Evolutionary conservation across 2,888 invertebrate species (phyloP), one percentile per base, ranked within the genome.

Genomic region (Mesorhabditis belari): DNA sequence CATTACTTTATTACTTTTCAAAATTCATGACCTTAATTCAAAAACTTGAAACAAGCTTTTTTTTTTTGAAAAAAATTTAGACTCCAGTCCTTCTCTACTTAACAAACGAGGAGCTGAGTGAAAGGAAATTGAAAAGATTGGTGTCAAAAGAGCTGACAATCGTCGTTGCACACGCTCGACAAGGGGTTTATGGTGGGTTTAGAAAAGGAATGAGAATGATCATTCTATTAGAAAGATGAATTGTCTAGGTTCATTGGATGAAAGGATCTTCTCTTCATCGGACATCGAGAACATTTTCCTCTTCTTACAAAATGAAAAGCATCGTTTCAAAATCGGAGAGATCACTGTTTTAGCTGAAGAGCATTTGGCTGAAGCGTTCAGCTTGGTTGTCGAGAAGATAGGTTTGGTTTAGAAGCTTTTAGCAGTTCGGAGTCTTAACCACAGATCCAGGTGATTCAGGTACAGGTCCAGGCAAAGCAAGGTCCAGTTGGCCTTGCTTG

Each of bases 311-410:
- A 27, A 44, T 2, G 60, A 60, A 23, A 2, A 26, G 2, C 61
- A 63, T 4, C 19, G 29, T 17, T 44, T 63, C 2, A 5, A 44
- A 0, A 35, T 63, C 17, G 64, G 44, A 21, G 25, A 51, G 23
- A 55, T 63, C 26, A 63, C 64, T 23, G 27, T 61, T 3, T 61
- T 60, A 58, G 57, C 54, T 5, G 60, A 61, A 23, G 61, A 51
- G 24, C 50, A 49, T 19, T 17, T 61, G 17, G 64, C 64, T 5
- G 64, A 63, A 23, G 28, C 58, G 9, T 29, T 60, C n/a, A 52
- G 56, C 3, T 29, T 58, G 3, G 64, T 60, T 28, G n/a, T 55
- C 24, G 35, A 44, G 6, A 24, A 54, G 49, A 58, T 62, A 12
- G 55, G 62, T 62, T 27, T 5, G 17, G 55, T n/a, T 6, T 19